phyloP scores from a whole-genome alignment of 2,888 invertebrate species.

The Drosophila longiperda region DNA sequence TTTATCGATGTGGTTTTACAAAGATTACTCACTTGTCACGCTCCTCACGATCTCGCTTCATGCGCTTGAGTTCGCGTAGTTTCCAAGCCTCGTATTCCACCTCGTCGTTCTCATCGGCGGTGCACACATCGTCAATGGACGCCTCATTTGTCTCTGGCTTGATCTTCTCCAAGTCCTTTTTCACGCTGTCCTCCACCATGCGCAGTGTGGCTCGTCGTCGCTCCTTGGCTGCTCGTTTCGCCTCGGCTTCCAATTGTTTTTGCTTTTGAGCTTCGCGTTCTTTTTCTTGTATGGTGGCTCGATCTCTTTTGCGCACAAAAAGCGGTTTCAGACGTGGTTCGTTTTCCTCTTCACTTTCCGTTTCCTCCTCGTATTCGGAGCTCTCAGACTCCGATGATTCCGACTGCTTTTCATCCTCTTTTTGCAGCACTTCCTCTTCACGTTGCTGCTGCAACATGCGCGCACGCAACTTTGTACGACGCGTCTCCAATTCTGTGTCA shows the following conservation, averaged over 20 bases:
- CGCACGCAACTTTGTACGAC: slow-evolving; percentile 89
- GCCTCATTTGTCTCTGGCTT: slow-evolving; percentile 90
- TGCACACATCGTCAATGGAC: slow-evolving; percentile 93
- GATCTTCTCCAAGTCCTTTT: slow-evolving; percentile 90
- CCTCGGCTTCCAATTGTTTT: slow-evolving; percentile 93
- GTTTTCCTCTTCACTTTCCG: slow-evolving; percentile 95
- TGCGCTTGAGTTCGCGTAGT: slow-evolving; percentile 96
- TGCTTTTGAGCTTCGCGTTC: slow-evolving; percentile 94
- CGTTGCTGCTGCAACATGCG: slow-evolving; percentile 90
- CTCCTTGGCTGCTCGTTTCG: slow-evolving; percentile 94
- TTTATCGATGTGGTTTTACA: too few relatives aligned
- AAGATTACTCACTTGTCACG: slow-evolving; percentile 91
- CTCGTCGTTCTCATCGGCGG: slow-evolving; percentile 98
- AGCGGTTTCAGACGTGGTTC: slow-evolving; percentile 97
- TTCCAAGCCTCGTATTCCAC: slow-evolving; percentile 99
- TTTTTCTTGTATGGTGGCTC: slow-evolving; percentile 97
- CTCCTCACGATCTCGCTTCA: slow-evolving; percentile 98
- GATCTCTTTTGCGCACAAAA: slow-evolving; percentile 96
- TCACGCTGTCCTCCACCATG: slow-evolving; percentile 94
- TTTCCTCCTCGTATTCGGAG: slow-evolving; percentile 92
- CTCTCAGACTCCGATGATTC: slow-evolving; percentile 89
- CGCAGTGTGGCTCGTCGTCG: slow-evolving; percentile 94
- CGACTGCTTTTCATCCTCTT: slow-evolving; percentile 87
- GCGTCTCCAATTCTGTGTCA: slow-evolving; percentile 93
- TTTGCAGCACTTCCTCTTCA: slow-evolving; percentile 87